phyloP scores from a whole-genome alignment of 2,797 vertebrate species.

The Crax fasciolata region DNA sequence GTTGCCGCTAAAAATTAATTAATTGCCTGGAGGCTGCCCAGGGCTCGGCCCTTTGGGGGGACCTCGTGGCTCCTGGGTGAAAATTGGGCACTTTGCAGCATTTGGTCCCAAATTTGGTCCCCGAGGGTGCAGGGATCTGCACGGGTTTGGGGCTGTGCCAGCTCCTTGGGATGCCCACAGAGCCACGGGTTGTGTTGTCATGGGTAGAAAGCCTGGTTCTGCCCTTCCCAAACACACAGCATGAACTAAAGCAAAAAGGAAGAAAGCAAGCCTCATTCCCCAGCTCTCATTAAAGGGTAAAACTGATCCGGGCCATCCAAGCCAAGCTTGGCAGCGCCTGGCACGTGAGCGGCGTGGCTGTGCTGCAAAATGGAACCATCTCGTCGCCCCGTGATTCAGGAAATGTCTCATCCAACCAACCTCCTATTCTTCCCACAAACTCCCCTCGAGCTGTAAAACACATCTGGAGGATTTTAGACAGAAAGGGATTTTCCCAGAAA shows the following conservation, averaged over 20 bases:
- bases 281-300: constrained; percentile 54
- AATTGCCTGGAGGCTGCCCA: background rate
- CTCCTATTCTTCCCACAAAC: constrained; percentile 69
- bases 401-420: constrained; percentile 69
- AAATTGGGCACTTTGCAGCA: fast-evolving
- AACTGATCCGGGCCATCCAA: constrained; percentile 6
- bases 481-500: constrained; percentile 76
- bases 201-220: background rate
- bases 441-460: constrained; percentile 65
- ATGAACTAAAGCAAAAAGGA: background rate
- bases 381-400: constrained; percentile 52
- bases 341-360: background rate
- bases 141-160: fast-evolving
- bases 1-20: background rate
- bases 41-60: background rate
- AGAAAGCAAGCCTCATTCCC: background rate
- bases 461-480: constrained; percentile 77
- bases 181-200: background rate
- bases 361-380: constrained; percentile 64
- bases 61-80: fast-evolving
- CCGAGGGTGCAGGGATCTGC: too few species aligned
- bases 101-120: background rate
- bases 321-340: background rate
- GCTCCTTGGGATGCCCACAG: background rate
- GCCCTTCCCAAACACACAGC: background rate